These are phyloP conservation scores for Schizopygopsis malacanthus DNA, from an alignment of 2,797 vertebrate species.

Conservation along the genomic window DNA sequence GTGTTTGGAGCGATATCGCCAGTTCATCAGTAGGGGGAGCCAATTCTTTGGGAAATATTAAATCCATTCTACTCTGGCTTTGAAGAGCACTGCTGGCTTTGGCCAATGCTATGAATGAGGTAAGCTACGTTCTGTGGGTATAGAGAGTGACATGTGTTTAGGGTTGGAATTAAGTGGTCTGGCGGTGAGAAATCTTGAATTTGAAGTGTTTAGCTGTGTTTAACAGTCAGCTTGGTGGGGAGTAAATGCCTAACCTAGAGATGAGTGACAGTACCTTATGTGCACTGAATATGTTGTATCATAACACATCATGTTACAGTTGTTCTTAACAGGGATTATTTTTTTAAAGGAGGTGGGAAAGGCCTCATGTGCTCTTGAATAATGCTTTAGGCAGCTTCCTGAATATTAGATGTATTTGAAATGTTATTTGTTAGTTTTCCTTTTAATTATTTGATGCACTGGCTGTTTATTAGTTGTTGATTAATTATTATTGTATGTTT, in stretches of 20 bases:
- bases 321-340: too few relatives aligned
- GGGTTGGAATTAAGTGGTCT: too few relatives aligned
- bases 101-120: background rate
- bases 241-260: background rate
- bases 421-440: background rate
- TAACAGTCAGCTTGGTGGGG: too few relatives aligned
- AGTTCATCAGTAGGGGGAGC: constrained; percentile 72
- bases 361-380: too few relatives aligned
- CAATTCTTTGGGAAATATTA: constrained; percentile 64
- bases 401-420: background rate
- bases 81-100: constrained; percentile 50
- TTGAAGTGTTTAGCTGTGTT: too few relatives aligned
- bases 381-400: background rate
- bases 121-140: background rate
- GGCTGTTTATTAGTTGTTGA: too few relatives aligned
- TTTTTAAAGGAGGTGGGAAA: too few relatives aligned
- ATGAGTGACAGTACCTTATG: background rate
- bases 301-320: background rate
- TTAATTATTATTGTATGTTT: too few relatives aligned
- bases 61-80: constrained; percentile 11
- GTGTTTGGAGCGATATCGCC: constrained; percentile 2
- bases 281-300: background rate
- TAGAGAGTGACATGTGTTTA: too few relatives aligned
- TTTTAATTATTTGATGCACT: too few relatives aligned
- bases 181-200: too few relatives aligned